Evolutionary conservation across 2,797 vertebrate species (phyloP).

Genomic region (Megalops cyprinoides): DNA sequence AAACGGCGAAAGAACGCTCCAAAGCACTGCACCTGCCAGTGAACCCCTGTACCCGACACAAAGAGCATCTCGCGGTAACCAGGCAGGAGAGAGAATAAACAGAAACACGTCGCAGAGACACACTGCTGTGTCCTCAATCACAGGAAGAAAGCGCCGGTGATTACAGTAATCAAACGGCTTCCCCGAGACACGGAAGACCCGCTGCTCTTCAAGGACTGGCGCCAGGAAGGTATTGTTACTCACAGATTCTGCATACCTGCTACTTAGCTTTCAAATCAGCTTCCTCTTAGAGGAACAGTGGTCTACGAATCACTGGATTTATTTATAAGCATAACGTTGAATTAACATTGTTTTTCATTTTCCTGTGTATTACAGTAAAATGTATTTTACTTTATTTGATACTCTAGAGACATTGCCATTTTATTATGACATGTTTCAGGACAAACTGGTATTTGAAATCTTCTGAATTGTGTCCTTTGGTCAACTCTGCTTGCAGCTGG

Average conservation of each 20-base stretch:
- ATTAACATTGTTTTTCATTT: no score
- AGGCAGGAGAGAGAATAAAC: not conserved
- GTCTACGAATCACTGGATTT: no score
- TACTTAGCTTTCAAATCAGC: not conserved
- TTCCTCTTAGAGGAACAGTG: not conserved
- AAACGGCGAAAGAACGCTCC: not conserved
- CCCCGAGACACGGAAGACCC: not conserved
- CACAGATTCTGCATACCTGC: not conserved
- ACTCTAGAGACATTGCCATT: no score
- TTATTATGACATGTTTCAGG: no score
- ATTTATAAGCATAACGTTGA: no score
- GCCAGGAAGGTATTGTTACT: not conserved
- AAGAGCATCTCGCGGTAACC: not conserved
- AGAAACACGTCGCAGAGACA: not conserved
- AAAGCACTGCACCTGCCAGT: not conserved
- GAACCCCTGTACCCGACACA: not conserved
- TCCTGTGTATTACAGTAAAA: no score
- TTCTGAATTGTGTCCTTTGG: no score
- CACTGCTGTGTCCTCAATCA: not conserved
- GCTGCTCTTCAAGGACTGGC: not conserved
- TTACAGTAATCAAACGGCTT: not conserved
- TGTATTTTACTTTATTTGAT: no score
- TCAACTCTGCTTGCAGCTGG: no score
- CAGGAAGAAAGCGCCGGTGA: not conserved
- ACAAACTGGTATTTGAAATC: no score